Base-by-base conservation (phyloP, 2,797 vertebrate genomes). In the Rhynchonycteris naso region DNA sequence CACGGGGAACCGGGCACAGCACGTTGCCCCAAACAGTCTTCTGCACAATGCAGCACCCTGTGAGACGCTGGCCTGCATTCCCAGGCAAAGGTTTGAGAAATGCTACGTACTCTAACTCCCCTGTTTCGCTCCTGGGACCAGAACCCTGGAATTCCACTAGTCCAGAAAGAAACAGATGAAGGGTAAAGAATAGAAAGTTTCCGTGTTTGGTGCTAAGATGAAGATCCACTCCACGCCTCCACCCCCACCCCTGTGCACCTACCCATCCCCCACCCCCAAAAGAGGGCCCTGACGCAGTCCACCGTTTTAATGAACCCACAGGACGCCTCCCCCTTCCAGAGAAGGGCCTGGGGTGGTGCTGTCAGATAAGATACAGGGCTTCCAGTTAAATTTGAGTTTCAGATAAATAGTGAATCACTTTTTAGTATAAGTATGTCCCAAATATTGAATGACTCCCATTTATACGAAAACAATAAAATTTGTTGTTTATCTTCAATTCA, bases 251-350 rank as follows among this genome's bases (percentile, higher is more conserved):
- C 14, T 43, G 43, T 7, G 28, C 38, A 72, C 26, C 1, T 4
- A 30, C 56, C 26, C 2, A 35, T 4, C 4, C 1, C 7, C 13
- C 0, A 1, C 1, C 19, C 2, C 5, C 4, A 24, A 43, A 54
- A n/a, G 33, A 52, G 43, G 78, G 30, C 15, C 15, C 61, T 22
- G 10, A 12, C 50, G 81, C 15, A 12, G 13, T 24, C 43, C 18
- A 26, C 16, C 35, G 19, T 12, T 11, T 35, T 15, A 71, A 69
- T 8, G 14, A 79, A 33, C 33, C 50, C 9, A 58, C 6, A 52
- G 76, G 58, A 13, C 21, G 10, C 63, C 59, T 24, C 43, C 38
- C 8, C 43, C 43, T 43, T 43, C 3, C 43, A 43, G 43, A 43
- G 43, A 43, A 43, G 38, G 65, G 19, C 33, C 66, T 63, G 18